phyloP scores from a whole-genome alignment of 2,888 invertebrate genomes.

The Megaustenia siamemsis region DNA sequence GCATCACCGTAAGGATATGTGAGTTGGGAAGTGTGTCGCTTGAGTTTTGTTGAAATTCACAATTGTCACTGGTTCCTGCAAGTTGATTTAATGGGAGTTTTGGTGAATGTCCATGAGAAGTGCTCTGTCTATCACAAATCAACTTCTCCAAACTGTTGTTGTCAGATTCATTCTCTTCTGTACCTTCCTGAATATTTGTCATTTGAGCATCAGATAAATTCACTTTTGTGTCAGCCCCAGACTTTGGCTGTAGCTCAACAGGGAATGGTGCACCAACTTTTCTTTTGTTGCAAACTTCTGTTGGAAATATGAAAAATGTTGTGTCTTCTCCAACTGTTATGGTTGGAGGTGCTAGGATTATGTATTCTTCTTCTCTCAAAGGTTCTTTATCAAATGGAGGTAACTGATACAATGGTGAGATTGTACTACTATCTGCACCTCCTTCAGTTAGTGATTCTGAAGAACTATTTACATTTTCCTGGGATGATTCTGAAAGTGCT shows the following conservation, averaged over 20 bases:
- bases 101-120: background rate
- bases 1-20: background rate
- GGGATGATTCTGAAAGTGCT: background rate
- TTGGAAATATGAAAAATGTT: background rate
- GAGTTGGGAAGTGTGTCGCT: background rate
- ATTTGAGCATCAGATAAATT: background rate
- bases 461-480: background rate
- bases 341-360: background rate
- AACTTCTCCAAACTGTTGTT: background rate
- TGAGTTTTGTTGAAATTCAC: background rate
- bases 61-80: background rate
- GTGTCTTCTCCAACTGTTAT: background rate
- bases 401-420: background rate
- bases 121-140: background rate
- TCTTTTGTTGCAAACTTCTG: too few relatives aligned
- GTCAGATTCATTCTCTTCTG: background rate
- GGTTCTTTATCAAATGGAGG: constrained; percentile 13
- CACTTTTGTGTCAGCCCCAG: background rate
- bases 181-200: background rate
- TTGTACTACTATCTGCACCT: background rate
- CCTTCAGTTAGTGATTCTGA: background rate
- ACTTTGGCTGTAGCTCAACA: background rate
- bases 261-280: background rate
- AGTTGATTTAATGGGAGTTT: background rate
- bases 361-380: constrained; percentile 21